Evolutionary conservation across 2,797 vertebrate species (phyloP).

Genomic region (Hypotaenidia okinawae): DNA sequence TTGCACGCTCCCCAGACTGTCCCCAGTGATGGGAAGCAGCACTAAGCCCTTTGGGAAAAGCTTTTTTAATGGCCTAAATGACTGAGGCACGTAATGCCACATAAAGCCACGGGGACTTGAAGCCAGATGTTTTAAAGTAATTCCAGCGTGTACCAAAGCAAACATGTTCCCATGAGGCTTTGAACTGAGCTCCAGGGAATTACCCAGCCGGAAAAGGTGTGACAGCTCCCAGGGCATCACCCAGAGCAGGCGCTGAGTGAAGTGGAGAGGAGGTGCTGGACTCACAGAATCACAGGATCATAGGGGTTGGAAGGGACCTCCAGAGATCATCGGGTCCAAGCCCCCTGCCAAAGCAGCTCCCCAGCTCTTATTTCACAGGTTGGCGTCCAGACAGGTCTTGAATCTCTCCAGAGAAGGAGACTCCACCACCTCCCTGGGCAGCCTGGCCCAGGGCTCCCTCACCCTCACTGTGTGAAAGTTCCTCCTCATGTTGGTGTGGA

Average conservation of each 20-base stretch:
- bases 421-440: too few species aligned
- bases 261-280: neutral
- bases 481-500: too few species aligned
- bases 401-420: too few species aligned
- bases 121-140: neutral
- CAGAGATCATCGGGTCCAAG: too few species aligned
- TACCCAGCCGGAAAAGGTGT: fast-evolving
- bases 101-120: neutral
- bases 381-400: too few species aligned
- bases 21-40: neutral
- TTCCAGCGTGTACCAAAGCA: fast-evolving
- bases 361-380: too few species aligned
- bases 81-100: neutral
- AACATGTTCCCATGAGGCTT: fast-evolving
- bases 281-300: neutral
- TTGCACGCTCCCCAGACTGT: fast-evolving
- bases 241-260: neutral
- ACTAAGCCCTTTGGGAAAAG: neutral
- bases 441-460: too few species aligned
- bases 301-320: too few species aligned
- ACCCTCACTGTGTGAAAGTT: too few species aligned
- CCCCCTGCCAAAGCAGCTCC: too few species aligned
- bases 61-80: neutral
- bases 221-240: neutral
- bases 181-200: neutral